Evolutionary conservation across 2,888 invertebrate species (phyloP), one percentile per base, ranked within the genome.

Genomic region (Cryptophagus acutangulus): DNA sequence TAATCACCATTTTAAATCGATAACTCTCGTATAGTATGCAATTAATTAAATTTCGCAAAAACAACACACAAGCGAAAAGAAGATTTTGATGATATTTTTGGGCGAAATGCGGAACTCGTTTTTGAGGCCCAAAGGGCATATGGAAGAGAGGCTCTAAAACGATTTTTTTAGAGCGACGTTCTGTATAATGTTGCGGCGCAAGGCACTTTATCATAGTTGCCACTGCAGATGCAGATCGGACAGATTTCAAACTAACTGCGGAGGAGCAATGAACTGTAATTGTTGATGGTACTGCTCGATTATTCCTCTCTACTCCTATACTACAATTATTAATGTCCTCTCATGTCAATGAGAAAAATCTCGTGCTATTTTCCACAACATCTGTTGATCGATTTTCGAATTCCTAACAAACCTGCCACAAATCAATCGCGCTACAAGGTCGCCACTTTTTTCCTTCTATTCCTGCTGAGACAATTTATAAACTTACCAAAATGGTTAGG

Each of bases 401-500:
- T 58, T 58, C 56, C 54, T 34, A 15, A 45, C 38, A 42, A 46
- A 51, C 49, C 52, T 20, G 9, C 43, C 51, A 45, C 47, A 49
- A 47, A 56, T 56, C 56, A 54, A 49, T 51, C 45, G 20, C 6
- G 20, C 20, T 20, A 20, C 5, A 20, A 20, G 9, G 20, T 6
- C 20, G 20, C 20, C 20, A 20, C 9, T 20, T 20, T 26, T 26
- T 26, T 6, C 26, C n/a, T 26, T 26, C 9, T n/a, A n/a, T n/a
- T n/a, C n/a, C n/a, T n/a, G n/a, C n/a, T n/a, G n/a, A n/a, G n/a
- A n/a, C n/a, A n/a, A n/a, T n/a, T n/a, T n/a, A n/a, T n/a, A 8
- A n/a, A n/a, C n/a, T n/a, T 71, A 91, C 91, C 81, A 83, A 79
- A 61, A 95, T 77, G 46, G 79, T 76, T 40, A 93, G 75, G 55